A percentile compares a stretch with the other conserved stretches of the same genome.
These are phyloP conservation scores for Percopsis transmontana DNA, from an alignment of 2,113 vertebrate species.

Conservation along the genomic window DNA sequence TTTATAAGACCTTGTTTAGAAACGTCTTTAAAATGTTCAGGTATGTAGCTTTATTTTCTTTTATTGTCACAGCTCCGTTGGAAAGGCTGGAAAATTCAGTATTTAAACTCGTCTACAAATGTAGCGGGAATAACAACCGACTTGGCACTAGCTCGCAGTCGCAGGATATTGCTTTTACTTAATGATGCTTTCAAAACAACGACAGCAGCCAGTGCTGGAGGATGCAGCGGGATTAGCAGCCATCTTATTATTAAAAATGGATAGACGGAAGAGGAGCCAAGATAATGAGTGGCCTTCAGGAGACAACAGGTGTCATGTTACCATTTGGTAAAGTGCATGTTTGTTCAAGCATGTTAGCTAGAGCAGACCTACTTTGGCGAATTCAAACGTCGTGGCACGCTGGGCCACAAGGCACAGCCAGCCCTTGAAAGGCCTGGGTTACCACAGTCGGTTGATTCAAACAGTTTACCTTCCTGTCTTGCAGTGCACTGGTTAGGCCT, in stretches of 20 bases:
- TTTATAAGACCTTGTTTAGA: too few relatives aligned
- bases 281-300: constrained; percentile 13
- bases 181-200: constrained; percentile 49
- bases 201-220: constrained; percentile 15
- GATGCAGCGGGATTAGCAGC: constrained; percentile 22
- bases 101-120: not conserved
- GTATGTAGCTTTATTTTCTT: too few relatives aligned
- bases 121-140: not conserved
- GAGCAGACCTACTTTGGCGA: constrained; percentile 37
- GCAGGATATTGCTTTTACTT: constrained; percentile 31
- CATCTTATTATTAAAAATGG: constrained; percentile 37
- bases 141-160: constrained; percentile 17
- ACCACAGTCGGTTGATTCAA: too few relatives aligned
- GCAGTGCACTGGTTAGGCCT: too few relatives aligned
- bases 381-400: constrained; percentile 36
- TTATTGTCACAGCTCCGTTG: too few relatives aligned
- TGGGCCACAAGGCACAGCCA: constrained; percentile 36
- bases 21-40: too few relatives aligned
- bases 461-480: too few relatives aligned
- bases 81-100: too few relatives aligned
- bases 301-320: constrained; percentile 19
- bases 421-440: constrained; percentile 47
- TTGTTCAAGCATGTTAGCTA: constrained; percentile 38
- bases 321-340: constrained; percentile 20
- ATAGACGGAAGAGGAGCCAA: constrained; percentile 23